Evolutionary conservation across 2,888 invertebrate genomes (phyloP).

Genomic region (Syrista parreyssii): DNA sequence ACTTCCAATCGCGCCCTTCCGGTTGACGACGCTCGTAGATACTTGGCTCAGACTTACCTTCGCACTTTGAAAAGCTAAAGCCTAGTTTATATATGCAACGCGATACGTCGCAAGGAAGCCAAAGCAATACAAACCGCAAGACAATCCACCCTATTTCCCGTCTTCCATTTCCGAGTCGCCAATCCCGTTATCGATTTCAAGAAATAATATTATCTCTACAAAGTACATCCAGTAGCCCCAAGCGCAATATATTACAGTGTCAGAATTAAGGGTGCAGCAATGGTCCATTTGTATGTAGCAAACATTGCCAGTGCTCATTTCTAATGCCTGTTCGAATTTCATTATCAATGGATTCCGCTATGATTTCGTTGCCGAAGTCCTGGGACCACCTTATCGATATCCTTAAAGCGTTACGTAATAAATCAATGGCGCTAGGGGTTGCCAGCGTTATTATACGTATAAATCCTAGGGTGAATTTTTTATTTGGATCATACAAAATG

Average conservation of each 20-base stretch:
- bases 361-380: neutral
- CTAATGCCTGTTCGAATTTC: no score
- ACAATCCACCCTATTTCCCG: constrained; percentile 55
- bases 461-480: neutral
- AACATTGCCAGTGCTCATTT: no score
- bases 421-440: neutral
- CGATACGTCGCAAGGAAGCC: constrained; percentile 61
- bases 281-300: no score
- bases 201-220: no score
- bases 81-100: constrained; percentile 38
- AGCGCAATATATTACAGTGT: no score
- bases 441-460: neutral
- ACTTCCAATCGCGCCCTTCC: no score
- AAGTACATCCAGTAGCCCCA: no score
- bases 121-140: constrained; percentile 58
- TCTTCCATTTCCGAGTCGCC: constrained; percentile 34
- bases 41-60: no score
- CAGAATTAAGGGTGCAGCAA: no score
- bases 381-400: neutral
- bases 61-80: no score
- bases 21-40: no score
- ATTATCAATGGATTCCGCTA: neutral
- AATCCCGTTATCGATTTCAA: no score
- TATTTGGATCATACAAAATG: neutral
- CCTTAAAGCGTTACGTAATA: neutral